Base-by-base conservation (phyloP, 2,888 invertebrate genomes). In the Lasioglossum vierecki region DNA sequence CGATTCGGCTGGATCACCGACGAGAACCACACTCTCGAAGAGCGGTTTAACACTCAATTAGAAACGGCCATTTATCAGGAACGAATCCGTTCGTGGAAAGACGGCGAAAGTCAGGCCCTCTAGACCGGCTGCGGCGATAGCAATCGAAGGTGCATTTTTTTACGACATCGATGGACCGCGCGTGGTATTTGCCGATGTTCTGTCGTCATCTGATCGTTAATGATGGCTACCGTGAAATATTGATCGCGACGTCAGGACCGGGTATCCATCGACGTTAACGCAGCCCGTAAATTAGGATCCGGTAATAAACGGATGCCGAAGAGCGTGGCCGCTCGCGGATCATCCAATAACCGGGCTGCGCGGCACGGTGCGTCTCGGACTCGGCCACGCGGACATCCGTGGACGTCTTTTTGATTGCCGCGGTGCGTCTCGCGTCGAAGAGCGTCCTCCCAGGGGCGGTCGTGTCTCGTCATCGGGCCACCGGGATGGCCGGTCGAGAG, bases 401-500 rank as follows among this genome's bases (percentile, higher is more conserved):
- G 53, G 49, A 66, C 75, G 76, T 81, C 78, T 82, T 83, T 84
- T 87, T 66, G 80, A 87, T 83, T 71, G 82, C 71, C 60, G 73
- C 77, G 83, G 84, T 87, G 82, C 85, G 85, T 85, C 86, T 68
- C 68, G 68, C 68, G 68, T 68, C 68, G 68, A 68, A 39, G 68
- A 68, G 9, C 68, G 72, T 76, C 83, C 81, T 88, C 76, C 83
- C 87, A 84, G 86, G 88, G 90, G 90, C 90, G 90, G 90, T 88
- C 90, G 87, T 87, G 90, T 90, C 90, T 90, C 90, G 90, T 90
- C 90, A 90, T 84, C 85, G 75, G 76, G 90, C 90, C 90, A 90
- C 90, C 90, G 85, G 78, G 87, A 75, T 84, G 89, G 87, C 30
- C 60, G 89, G 82, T 76, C 77, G 87, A 80, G 89, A 88, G 90